Conservation (phyloP, 2,797 vertebrate species). For the Emys orbicularis region DNA sequence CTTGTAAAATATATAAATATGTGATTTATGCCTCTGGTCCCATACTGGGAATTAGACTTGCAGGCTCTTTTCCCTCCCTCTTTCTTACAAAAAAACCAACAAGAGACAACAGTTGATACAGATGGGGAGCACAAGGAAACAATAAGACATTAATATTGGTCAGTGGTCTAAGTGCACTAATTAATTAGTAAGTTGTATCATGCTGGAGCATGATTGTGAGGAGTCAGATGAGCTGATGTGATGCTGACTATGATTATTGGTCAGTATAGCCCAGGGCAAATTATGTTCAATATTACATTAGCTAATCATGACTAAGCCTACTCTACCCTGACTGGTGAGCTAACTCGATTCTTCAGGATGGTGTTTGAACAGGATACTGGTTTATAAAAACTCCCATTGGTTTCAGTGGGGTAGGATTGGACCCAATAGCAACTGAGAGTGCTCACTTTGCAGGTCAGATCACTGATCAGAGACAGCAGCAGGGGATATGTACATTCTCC, state of each 20-base stretch:
- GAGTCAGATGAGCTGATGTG: background rate
- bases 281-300: no score
- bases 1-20: background rate
- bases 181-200: background rate
- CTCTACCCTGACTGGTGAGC: background rate
- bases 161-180: background rate
- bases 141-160: background rate
- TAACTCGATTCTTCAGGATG: background rate
- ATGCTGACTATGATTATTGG: background rate
- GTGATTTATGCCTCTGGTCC: background rate
- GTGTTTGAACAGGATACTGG: background rate
- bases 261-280: background rate
- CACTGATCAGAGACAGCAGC: background rate
- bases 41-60: background rate
- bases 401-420: background rate
- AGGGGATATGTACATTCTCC: slow-evolving; percentile 1
- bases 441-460: background rate
- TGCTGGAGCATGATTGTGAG: background rate
- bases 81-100: background rate
- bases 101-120: background rate
- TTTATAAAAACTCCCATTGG: background rate
- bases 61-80: background rate
- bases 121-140: background rate
- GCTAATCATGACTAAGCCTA: background rate
- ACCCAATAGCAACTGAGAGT: background rate